Percentiles rank a stretch among this genome's conserved stretches.
These are phyloP conservation scores for Numenius arquata DNA, from an alignment of 2,113 vertebrate species.

Conservation along the genomic window DNA sequence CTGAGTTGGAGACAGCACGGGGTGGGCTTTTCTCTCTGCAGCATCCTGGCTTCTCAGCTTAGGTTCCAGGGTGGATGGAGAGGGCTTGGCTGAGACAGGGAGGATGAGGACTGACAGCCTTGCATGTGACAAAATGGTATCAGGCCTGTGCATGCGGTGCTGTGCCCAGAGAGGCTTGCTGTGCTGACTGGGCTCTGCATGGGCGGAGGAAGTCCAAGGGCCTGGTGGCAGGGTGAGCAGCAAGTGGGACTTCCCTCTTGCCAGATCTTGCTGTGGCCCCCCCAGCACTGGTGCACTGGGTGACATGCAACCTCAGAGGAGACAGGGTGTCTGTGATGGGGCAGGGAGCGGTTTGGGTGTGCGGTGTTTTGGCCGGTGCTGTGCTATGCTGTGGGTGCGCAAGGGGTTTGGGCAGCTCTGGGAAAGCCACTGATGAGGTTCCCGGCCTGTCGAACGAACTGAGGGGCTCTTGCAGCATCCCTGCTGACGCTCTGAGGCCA, in stretches of 20 bases:
- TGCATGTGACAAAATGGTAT: background rate
- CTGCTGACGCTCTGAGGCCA: background rate
- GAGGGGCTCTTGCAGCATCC: background rate
- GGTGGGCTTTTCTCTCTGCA: background rate
- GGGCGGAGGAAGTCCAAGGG: background rate
- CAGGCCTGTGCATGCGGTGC: background rate
- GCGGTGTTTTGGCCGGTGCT: background rate
- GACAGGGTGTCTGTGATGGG: background rate
- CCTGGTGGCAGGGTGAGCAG: background rate
- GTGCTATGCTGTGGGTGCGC: rapidly evolving
- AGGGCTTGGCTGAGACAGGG: background rate
- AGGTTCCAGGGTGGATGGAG: background rate
- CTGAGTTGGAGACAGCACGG: background rate
- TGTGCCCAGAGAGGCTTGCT: background rate
- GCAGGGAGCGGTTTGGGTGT: background rate
- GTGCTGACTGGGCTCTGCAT: rapidly evolving
- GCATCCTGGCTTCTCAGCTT: background rate
- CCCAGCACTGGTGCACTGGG: background rate
- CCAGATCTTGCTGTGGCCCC: background rate
- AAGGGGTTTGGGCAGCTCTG: background rate
- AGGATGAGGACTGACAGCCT: background rate
- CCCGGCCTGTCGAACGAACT: rapidly evolving
- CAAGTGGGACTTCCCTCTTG: background rate
- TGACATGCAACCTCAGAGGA: background rate
- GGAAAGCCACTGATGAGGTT: background rate